phyloP scores from a whole-genome alignment of 2,888 invertebrate genomes.

The Papilio protenor region DNA sequence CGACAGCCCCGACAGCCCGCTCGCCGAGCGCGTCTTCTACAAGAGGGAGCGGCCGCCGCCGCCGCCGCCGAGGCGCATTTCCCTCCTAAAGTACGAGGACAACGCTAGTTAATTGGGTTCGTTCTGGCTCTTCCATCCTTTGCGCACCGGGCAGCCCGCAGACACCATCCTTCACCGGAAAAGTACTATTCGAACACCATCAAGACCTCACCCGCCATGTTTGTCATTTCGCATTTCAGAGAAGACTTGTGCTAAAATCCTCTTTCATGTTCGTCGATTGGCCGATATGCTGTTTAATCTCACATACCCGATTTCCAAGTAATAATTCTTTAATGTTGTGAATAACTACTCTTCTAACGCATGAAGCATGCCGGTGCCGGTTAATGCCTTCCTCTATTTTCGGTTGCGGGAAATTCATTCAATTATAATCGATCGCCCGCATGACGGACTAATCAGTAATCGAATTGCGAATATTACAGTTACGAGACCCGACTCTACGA shows the following conservation, averaged over 20 bases:
- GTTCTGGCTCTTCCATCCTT: conserved; percentile 55
- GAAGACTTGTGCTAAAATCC: conserved; percentile 39
- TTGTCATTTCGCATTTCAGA: conserved; percentile 41
- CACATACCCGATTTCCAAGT: conserved; percentile 34
- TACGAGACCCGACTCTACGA: conserved; percentile 84
- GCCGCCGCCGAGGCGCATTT: conserved; percentile 73
- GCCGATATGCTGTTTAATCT: conserved; percentile 24
- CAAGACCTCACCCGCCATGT: conserved; percentile 28
- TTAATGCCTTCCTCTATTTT: conserved; percentile 43
- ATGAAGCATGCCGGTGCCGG: conserved; percentile 64
- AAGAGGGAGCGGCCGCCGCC: conserved; percentile 65
- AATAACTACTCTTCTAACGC: conserved; percentile 50
- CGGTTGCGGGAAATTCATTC: conserved; percentile 43
- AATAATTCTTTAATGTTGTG: conserved; percentile 44
- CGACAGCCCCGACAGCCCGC: conserved; percentile 46
- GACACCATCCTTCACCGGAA: conserved; percentile 43
- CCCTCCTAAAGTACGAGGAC: conserved; percentile 72
- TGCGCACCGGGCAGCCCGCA: conserved; percentile 52
- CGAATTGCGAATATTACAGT: conserved; percentile 65
- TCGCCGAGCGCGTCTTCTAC: conserved; percentile 54
- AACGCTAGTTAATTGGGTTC: conserved; percentile 63
- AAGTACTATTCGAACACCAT: conserved; percentile 27
- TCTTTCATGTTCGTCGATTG: conserved; percentile 33
- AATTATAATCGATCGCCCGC: conserved; percentile 44
- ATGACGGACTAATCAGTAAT: conserved; percentile 54